Percentiles rank a stretch among this genome's conserved stretches.
These are phyloP conservation scores for Scopus umbretta DNA, from an alignment of 2,113 vertebrate species.

Conservation along the genomic window DNA sequence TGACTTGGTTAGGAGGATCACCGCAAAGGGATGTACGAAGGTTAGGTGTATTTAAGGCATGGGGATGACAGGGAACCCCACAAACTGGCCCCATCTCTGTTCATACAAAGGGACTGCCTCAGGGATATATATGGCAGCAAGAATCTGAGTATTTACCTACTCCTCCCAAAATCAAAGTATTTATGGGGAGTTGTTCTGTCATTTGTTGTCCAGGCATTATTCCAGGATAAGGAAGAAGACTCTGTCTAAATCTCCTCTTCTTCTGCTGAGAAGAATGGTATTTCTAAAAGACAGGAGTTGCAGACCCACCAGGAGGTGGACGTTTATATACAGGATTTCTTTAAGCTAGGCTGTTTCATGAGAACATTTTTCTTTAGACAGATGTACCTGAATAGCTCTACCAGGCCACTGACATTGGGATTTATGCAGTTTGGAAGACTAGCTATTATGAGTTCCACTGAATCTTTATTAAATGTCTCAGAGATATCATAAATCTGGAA, in stretches of 20 bases:
- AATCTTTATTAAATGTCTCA: constrained; percentile 18
- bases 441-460: not conserved
- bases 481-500: constrained; percentile 15
- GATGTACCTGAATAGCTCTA: not conserved
- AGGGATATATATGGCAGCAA: not conserved
- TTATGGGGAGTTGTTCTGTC: not conserved
- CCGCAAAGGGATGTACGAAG: not conserved
- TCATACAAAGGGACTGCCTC: not conserved
- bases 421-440: constrained; percentile 51
- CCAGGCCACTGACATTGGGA: not conserved
- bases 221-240: not conserved
- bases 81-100: not conserved
- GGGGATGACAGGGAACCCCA: not conserved
- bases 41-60: not conserved
- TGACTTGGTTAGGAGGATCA: not conserved
- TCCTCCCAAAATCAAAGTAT: not conserved
- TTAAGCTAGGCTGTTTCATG: not conserved
- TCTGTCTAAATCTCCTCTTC: not conserved
- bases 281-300: not conserved
- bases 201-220: not conserved
- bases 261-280: not conserved
- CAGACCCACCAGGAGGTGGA: not conserved
- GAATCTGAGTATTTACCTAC: not conserved
- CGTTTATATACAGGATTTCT: not conserved
- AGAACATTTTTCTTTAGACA: not conserved